A percentile compares a stretch with the other conserved stretches of the same genome.
Conservation (phyloP, 2,888 invertebrate species). For the Camptogramma bilineatum region DNA sequence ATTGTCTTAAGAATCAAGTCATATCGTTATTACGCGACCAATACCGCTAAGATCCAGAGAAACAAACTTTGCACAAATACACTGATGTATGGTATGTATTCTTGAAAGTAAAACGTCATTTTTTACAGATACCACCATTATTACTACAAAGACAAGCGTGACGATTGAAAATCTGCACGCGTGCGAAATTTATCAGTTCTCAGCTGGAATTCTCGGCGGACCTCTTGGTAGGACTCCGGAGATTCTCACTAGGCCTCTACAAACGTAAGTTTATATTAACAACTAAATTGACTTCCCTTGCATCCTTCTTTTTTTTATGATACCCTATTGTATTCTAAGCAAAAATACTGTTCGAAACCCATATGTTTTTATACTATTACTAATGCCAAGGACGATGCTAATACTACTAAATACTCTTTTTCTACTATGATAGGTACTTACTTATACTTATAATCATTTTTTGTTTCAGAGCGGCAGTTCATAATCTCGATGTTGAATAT, state of each 20-base stretch:
- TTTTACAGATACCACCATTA: constrained; percentile 59
- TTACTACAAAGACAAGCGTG: constrained; percentile 77
- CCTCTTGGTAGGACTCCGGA: constrained; percentile 84
- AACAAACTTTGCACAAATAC: no score
- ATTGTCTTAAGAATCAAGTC: no score
- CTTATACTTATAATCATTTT: no score
- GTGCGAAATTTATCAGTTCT: constrained; percentile 90
- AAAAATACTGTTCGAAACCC: not conserved
- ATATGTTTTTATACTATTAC: not conserved
- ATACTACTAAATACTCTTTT: no score
- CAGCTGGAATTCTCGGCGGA: constrained; percentile 89
- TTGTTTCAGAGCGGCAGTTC: constrained; percentile 87
- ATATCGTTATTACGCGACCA: no score
- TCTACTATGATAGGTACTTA: no score
- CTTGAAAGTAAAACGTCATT: not conserved
- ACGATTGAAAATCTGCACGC: constrained; percentile 87
- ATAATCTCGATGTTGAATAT: constrained; percentile 84
- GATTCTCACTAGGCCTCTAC: constrained; percentile 87
- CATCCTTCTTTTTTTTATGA: not conserved
- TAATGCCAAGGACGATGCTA: no score
- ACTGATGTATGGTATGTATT: not conserved
- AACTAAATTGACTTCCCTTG: not conserved
- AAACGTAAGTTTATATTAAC: constrained; percentile 61
- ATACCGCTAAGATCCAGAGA: no score
- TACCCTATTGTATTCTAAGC: no score